Percentiles rank a stretch among this genome's conserved stretches.
phyloP scores from a whole-genome alignment of 2,888 invertebrate species.

The Caradrina clavipalpis region DNA sequence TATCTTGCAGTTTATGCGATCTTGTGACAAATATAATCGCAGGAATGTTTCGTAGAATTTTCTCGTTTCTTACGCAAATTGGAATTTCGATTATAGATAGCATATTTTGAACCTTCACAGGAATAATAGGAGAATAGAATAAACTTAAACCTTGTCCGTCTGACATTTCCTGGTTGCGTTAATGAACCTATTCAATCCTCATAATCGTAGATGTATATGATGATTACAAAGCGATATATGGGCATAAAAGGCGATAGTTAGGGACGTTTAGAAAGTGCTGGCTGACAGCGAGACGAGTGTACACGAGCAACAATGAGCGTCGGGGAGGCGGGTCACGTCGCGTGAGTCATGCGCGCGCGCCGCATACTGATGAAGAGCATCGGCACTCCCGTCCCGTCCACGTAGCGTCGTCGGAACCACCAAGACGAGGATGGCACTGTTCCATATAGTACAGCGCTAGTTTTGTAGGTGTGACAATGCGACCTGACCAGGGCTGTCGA shows the following conservation, averaged over 20 bases:
- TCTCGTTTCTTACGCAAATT: background rate
- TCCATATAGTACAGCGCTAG: constrained; percentile 57
- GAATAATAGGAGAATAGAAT: constrained; percentile 6
- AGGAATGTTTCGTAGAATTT: background rate
- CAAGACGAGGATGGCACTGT: constrained; percentile 61
- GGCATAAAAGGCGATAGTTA: constrained; percentile 72
- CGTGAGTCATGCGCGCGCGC: constrained; percentile 74
- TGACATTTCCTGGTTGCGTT: constrained; percentile 44
- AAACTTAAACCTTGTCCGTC: constrained; percentile 12
- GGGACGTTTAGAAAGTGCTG: constrained; percentile 74
- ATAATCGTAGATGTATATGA: constrained; percentile 62
- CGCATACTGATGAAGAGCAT: constrained; percentile 82
- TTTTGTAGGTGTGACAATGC: constrained; percentile 48
- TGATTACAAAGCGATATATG: constrained; percentile 69
- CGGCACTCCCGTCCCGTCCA: constrained; percentile 66
- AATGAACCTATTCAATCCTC: constrained; percentile 60
- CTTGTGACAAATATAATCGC: constrained; percentile 11
- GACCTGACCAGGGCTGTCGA: constrained; percentile 52
- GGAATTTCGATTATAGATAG: background rate
- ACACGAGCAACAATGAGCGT: constrained; percentile 72
- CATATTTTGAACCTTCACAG: constrained; percentile 8
- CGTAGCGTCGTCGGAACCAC: constrained; percentile 58
- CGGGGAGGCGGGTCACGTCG: constrained; percentile 82
- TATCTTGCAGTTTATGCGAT: constrained; percentile 20
- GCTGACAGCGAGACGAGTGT: constrained; percentile 72